Conservation (phyloP, 1,140 invertebrate genomes). For the Drosophila elegans region DNA sequence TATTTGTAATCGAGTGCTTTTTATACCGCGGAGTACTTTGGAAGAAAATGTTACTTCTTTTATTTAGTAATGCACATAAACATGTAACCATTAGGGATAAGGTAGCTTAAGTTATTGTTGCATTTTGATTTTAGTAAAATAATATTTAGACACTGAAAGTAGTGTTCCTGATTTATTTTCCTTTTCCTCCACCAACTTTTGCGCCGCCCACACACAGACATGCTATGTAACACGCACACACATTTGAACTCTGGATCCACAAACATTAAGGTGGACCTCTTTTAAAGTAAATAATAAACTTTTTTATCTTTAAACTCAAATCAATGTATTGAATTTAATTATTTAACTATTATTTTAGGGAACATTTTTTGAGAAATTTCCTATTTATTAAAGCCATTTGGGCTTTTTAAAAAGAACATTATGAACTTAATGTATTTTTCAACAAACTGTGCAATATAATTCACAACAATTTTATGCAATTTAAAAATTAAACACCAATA, state of each 20-base stretch:
- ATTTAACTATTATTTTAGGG: too few species aligned
- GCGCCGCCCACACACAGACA: constrained; percentile 49
- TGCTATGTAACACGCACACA: constrained; percentile 24
- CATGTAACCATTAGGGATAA: too few species aligned
- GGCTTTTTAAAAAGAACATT: too few species aligned
- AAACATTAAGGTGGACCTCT: constrained; percentile 6
- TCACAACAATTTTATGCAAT: too few species aligned
- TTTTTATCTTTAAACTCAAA: too few species aligned
- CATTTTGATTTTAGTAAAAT: neutral
- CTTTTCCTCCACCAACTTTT: constrained; percentile 21
- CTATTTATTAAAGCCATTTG: too few species aligned
- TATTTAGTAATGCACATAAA: neutral
- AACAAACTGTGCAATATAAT: too few species aligned
- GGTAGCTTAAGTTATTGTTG: neutral
- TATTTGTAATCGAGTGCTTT: neutral
- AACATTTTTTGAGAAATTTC: too few species aligned
- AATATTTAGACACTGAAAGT: neutral
- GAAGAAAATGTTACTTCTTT: neutral
- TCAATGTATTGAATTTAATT: too few species aligned
- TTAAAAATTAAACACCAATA: too few species aligned
- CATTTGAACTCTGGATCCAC: constrained; percentile 5
- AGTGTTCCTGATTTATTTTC: constrained; percentile 23
- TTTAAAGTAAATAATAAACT: neutral
- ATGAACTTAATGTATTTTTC: too few species aligned
- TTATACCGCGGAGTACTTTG: neutral